Conservation (phyloP, 2,113 vertebrate genomes). For the Suricata suricatta region DNA sequence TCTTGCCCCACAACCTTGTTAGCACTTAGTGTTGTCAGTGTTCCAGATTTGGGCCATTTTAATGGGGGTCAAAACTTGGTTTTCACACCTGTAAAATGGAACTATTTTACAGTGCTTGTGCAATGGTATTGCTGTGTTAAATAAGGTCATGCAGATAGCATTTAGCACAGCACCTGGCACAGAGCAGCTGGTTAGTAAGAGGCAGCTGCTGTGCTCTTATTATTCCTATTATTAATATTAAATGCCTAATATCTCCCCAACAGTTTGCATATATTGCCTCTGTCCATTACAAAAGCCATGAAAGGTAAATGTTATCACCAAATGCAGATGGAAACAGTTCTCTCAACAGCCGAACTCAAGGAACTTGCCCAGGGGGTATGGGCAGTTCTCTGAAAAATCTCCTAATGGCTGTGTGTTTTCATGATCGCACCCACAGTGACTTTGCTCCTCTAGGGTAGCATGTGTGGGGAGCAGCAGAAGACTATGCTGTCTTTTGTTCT, state of each 20-base stretch:
- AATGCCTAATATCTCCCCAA: background rate
- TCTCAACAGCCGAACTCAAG: background rate
- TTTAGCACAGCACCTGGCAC: background rate
- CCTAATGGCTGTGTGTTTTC: background rate
- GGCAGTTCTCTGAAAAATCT: background rate
- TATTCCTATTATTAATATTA: background rate
- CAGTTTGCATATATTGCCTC: background rate
- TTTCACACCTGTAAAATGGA: background rate
- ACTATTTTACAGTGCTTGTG: background rate
- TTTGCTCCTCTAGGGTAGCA: background rate
- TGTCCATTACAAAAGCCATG: background rate
- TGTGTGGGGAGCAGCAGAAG: background rate
- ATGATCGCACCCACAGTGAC: fast-evolving
- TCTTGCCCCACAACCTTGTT: too few relatives aligned
- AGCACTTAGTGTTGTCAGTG: background rate
- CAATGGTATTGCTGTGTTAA: background rate
- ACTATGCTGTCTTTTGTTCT: background rate
- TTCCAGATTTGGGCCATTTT: background rate
- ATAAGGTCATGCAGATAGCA: fast-evolving
- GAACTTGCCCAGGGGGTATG: background rate
- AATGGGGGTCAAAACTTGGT: background rate
- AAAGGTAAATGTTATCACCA: background rate
- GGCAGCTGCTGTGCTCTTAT: background rate
- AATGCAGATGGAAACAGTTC: background rate
- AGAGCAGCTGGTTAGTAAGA: background rate